Base-by-base conservation (phyloP, 2,113 vertebrate species). In the Thomomys bottae region DNA sequence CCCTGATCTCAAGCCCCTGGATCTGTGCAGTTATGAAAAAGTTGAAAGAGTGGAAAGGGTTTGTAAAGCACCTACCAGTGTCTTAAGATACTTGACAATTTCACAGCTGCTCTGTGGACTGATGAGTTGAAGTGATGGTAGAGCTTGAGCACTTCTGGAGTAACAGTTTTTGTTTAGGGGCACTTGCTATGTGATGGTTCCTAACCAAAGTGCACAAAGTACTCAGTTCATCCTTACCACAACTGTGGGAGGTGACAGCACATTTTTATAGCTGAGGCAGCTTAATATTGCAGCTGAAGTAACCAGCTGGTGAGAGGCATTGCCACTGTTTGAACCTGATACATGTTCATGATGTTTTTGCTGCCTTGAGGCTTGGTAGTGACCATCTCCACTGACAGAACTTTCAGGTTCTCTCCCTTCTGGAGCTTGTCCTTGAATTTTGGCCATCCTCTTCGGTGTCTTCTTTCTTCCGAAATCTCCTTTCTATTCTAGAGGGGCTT, bases 131-230 rank as follows among this genome's bases (percentile, higher is more conserved):
- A 34, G 2, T 18, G 64, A 10, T 57, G 57, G 80, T 28, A 66
- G 18, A 21, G 34, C 28, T 11, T 0, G 1, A 3, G 3, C 26
- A 6, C 11, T 9, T 21, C 15, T 59, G 54, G 9, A 61, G 32
- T 23, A 40, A 1, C 23, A 30, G 61, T 42, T 26, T 3, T 67
- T 2, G 0, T 34, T 8, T 8, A 8, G 32, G 26, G 38, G 0
- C 9, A 0, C 42, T 36, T 40, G 34, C 12, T 0, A 2, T 28
- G 36, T 54, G n/a, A 18, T 6, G 24, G 72, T 21, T 20, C 71
- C 79, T 54, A 8, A 40, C 20, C n/a, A 3, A 34, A 73, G 23
- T 8, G 4, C 12, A 7, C n/a, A 8, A 2, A 54, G 49, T 54
- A 66, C 54, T 45, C 2, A 0, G 30, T 64, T 49, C n/a, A 4